phyloP scores from a whole-genome alignment of 2,113 vertebrate genomes.

The Hiodon tergisus region DNA sequence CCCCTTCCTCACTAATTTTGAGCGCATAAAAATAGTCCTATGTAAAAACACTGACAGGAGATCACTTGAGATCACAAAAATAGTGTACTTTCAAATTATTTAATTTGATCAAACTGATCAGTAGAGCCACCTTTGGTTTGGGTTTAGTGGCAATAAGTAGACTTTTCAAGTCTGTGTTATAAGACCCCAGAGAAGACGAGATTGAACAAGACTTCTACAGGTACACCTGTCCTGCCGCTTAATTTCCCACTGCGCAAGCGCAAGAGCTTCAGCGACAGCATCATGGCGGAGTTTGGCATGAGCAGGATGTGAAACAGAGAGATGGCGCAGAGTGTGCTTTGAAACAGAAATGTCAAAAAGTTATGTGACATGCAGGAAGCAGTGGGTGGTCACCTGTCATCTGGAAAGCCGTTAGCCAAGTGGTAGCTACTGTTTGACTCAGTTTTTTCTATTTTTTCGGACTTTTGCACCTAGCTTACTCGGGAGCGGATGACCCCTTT shows the following conservation, averaged over 20 bases:
- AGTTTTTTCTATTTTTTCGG: conserved; percentile 26
- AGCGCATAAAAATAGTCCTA: no score
- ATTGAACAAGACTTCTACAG: not conserved
- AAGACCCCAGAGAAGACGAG: no score
- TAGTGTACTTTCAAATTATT: no score
- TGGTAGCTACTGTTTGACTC: conserved; percentile 32
- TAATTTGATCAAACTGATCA: no score
- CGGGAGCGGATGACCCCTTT: conserved; percentile 27
- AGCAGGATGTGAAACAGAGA: conserved; percentile 64
- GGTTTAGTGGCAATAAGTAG: no score
- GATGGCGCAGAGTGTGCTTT: conserved; percentile 47
- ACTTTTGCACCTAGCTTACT: conserved; percentile 54
- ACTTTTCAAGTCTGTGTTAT: no score
- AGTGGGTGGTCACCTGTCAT: conserved; percentile 28
- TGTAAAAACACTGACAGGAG: no score
- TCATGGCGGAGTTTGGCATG: conserved; percentile 81
- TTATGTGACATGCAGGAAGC: conserved; percentile 35
- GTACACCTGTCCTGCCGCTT: conserved; percentile 50
- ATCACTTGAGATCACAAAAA: no score
- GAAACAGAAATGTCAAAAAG: conserved; percentile 38
- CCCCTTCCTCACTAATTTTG: no score
- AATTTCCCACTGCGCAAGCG: conserved; percentile 62
- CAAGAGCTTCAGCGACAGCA: conserved; percentile 61
- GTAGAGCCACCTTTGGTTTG: no score
- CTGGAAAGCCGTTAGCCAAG: conserved; percentile 16